Evolutionary conservation across 2,888 invertebrate genomes (phyloP), one percentile per base, ranked within the genome.

Genomic region (Strigamia maritima): DNA sequence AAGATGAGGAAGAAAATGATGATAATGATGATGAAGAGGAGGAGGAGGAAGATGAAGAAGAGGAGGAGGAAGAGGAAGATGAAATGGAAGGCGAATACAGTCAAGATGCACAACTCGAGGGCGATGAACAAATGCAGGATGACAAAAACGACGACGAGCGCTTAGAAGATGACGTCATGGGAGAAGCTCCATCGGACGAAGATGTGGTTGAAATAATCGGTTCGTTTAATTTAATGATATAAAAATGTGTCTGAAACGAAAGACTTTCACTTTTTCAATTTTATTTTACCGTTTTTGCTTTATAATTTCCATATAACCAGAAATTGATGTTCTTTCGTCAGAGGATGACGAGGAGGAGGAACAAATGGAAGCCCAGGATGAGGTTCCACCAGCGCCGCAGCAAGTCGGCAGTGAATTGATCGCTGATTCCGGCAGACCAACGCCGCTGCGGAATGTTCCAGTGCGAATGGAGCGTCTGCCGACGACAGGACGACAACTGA

Each of bases 121-220:
- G 76, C 40, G 81, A 80, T 31, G 80, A 79, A 76, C 77, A 75
- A 38, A 80, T 79, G 79, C 70, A 75, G 28, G 78, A 75, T 44
- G 77, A 77, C 14, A 60, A 26, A 26, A 77, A 54, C 19, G 82
- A 82, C 78, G 82, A 82, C 35, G 82, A 83, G 77, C 82, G 82
- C 40, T 81, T 81, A 19, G 81, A 80, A 7, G 82, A 83, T 54
- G 84, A 82, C 22, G 83, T 82, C 24, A 80, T 79, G 77, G 80
- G 76, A 16, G 81, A 81, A 12, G 75, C 38, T 6, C n/a, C n/a
- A 16, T 26, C 60, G 38, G 81, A 81, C 44, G 82, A 82, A 40
- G 81, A 81, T 49, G 79, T 80, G 1, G 76, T 80, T 4, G 79
- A 79, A 76, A 80, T 81, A 19, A 79, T 79, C 38, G 80, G 78